phyloP scores from a whole-genome alignment of 2,888 invertebrate genomes.

The Drosophila demipolita region DNA sequence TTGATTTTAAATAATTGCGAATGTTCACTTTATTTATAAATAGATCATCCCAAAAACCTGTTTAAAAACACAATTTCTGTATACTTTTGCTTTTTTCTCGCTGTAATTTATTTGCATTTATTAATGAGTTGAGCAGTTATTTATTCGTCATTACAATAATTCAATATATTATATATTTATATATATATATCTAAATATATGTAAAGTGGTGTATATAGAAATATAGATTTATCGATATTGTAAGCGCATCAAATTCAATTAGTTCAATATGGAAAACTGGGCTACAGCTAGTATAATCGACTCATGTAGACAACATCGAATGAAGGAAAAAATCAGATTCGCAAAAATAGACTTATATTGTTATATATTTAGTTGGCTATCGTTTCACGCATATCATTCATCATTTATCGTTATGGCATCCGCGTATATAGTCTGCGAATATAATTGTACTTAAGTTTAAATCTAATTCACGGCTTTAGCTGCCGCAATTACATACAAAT shows the following conservation, averaged over 20 bases:
- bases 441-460: constrained; percentile 14
- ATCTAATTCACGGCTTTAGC: constrained; percentile 11
- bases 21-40: not conserved
- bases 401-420: constrained; percentile 19
- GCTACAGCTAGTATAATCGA: constrained; percentile 20
- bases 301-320: constrained; percentile 1
- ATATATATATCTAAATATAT: constrained; percentile 8
- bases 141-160: constrained; percentile 36
- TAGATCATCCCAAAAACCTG: not conserved
- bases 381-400: constrained; percentile 2
- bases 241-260: constrained; percentile 27
- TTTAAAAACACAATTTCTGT: constrained; percentile 1
- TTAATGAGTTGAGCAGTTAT: constrained; percentile 10
- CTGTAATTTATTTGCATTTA: constrained; percentile 15
- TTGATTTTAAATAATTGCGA: not conserved
- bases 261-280: not conserved
- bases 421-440: constrained; percentile 6
- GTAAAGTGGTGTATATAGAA: constrained; percentile 1
- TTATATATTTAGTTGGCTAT: constrained; percentile 6
- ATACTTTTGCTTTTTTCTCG: constrained; percentile 1
- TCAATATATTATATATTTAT: constrained; percentile 16
- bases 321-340: constrained; percentile 2
- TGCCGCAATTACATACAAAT: constrained; percentile 20
- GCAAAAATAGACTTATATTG: constrained; percentile 2
- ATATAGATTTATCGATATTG: constrained; percentile 10